Base-by-base conservation (phyloP, 2,888 invertebrate genomes). In the Prenolepis imparis region DNA sequence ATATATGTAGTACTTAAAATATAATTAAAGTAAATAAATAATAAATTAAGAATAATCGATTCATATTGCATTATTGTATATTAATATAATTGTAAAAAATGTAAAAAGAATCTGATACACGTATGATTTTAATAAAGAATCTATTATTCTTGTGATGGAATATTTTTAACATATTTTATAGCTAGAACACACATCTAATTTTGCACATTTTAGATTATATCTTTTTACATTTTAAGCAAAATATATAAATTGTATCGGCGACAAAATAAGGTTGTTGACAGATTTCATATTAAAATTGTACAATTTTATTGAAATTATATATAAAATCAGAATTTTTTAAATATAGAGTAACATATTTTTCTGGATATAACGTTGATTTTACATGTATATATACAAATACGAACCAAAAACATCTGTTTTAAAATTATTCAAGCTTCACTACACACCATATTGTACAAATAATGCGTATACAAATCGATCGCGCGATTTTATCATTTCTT, bases 1-100 rank as follows among this genome's bases (percentile, higher is more conserved):
- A 66, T 44, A 64, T 39, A 61, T 68, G 72, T 84, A 87, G 84
- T 88, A 90, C 88, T 85, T 85, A 82, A 87, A 84, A 36, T 67
- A 44, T 36, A 18, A 24, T 39, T n/a, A n/a, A n/a, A 36, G 4
- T 5, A 36, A 36, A 36, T 36, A 36, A 36, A 36, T 36, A 75
- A 77, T 77, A 12, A 81, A 67, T 63, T 74, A 57, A 82, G 73
- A 81, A 88, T 84, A 88, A 85, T 84, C n/a, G 81, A 88, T 84
- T 83, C 61, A 11, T 61, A 18, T 15, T 21, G 1, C n/a, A 44
- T 63, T 61, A 24, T 52, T 66, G 57, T 64, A 24, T 64, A 63
- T 70, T 68, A 78, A 80, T 48, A 52, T 61, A 28, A 66, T 59
- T 67, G 1, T 39, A 48, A 67, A 24, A 57, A 85, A 75, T 81